A percentile compares a stretch with the other conserved stretches of the same genome.
Conservation (phyloP, 2,113 vertebrate genomes). For the Crocuta crocuta region DNA sequence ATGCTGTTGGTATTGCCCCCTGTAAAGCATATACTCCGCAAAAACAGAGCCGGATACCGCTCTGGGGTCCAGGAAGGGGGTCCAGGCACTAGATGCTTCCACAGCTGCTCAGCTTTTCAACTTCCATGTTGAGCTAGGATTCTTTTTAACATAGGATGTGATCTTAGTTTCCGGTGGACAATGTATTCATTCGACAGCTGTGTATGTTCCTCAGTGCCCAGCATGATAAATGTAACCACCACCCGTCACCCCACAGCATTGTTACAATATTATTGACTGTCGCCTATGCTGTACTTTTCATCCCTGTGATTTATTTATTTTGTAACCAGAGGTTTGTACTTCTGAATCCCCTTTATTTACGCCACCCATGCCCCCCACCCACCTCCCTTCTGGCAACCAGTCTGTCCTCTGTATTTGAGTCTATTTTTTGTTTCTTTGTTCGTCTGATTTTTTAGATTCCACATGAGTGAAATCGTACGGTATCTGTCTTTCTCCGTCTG, state of each 20-base stretch:
- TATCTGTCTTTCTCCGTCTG: neutral
- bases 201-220: neutral
- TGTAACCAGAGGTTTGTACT: neutral
- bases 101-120: conserved; percentile 3
- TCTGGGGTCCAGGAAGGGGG: neutral
- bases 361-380: neutral
- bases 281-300: neutral
- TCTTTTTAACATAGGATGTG: neutral
- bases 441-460: neutral
- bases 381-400: neutral
- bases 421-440: neutral
- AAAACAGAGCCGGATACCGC: conserved; percentile 5
- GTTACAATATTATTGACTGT: neutral
- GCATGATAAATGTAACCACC: neutral
- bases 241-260: neutral
- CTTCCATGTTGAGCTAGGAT: conserved; percentile 32
- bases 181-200: neutral
- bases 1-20: neutral
- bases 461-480: neutral
- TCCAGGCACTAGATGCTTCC: conserved; percentile 37
- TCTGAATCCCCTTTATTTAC: neutral
- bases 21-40: conserved; percentile 38
- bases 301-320: neutral
- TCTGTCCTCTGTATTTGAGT: neutral
- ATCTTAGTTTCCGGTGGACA: neutral